A percentile compares a stretch with the other conserved stretches of the same genome.
These are phyloP conservation scores for Aleiodes sp. DNA, from an alignment of 1,140 invertebrate species.

Conservation along the genomic window DNA sequence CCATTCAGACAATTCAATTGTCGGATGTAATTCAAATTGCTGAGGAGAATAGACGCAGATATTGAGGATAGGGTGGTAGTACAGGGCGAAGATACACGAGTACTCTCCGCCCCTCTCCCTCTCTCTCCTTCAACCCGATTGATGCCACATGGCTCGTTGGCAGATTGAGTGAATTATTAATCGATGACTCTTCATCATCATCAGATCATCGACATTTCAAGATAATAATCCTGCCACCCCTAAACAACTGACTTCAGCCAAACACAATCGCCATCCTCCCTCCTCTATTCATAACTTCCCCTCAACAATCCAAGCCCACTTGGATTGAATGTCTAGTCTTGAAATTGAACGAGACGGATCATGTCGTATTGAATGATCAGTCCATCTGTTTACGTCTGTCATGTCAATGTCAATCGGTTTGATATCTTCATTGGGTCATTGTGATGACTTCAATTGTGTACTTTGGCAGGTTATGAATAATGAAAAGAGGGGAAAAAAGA, in stretches of 20 bases:
- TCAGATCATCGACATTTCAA: not conserved
- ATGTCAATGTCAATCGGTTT: not conserved
- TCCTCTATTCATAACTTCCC: too few species aligned
- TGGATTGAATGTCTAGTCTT: not conserved
- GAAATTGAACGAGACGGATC: not conserved
- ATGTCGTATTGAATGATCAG: not conserved
- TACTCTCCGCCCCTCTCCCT: too few species aligned
- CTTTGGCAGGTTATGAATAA: too few species aligned
- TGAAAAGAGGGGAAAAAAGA: too few species aligned
- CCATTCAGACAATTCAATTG: not conserved
- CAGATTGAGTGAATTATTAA: slow-evolving; percentile 33
- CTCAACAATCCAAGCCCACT: not conserved
- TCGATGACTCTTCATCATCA: slow-evolving; percentile 33
- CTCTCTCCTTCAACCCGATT: too few species aligned
- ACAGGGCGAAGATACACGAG: not conserved
- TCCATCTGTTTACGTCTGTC: not conserved
- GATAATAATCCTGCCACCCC: not conserved
- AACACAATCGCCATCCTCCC: too few species aligned
- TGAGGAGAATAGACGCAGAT: slow-evolving; percentile 13
- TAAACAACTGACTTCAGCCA: too few species aligned
- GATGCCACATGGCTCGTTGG: slow-evolving; percentile 34
- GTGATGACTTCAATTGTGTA: too few species aligned
- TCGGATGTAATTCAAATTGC: slow-evolving; percentile 29
- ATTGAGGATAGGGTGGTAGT: not conserved
- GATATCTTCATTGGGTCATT: too few species aligned